Base-by-base conservation (phyloP, 2,888 invertebrate genomes). In the Maniola hyperantus region DNA sequence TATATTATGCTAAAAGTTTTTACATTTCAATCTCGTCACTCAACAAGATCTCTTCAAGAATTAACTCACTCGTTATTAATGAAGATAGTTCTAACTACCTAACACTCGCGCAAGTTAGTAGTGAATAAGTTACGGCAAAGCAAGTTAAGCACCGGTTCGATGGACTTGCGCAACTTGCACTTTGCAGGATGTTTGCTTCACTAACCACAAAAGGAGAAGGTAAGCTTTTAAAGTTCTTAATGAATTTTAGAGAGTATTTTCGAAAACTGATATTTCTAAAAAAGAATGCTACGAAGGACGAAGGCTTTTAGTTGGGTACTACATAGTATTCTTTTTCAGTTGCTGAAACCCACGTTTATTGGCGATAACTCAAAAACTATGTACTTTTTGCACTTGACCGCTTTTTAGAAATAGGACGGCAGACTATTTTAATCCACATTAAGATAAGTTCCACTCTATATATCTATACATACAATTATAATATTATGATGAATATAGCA, bases 41-140 rank as follows among this genome's bases (percentile, higher is more conserved):
- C 26, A 0, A 26, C 26, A 20, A 13, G 46, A 46, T 46, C 46
- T 1, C 13, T 15, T n/a, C 6, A 51, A 33, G 42, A 55, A 64
- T 54, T 63, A 69, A 68, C 68, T 69, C 53, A 60, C 60, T 57
- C n/a, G 64, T 71, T 67, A 67, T 63, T 70, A 70, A 69, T 66
- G 67, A 67, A 66, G 62, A 72, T 70, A 69, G 64, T 68, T 71
- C 57, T 57, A 57, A 57, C 7, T 42, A 18, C 18, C 42, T 57
- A 20, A 57, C 42, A 20, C 57, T 57, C 42, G 18, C 13, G 2
- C 20, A 57, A 57, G 42, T 57, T 57, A 42, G 57, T 42, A 57
- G 39, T 26, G 39, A 20, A 57, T 13, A 42, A 57, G 57, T 42
- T 42, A 57, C 57, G 13, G 18, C 36, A 36, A 54, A 54, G 42